These are phyloP conservation scores for Arrhamphus sclerolepis DNA, from an alignment of 2,797 vertebrate species.

Conservation along the genomic window DNA sequence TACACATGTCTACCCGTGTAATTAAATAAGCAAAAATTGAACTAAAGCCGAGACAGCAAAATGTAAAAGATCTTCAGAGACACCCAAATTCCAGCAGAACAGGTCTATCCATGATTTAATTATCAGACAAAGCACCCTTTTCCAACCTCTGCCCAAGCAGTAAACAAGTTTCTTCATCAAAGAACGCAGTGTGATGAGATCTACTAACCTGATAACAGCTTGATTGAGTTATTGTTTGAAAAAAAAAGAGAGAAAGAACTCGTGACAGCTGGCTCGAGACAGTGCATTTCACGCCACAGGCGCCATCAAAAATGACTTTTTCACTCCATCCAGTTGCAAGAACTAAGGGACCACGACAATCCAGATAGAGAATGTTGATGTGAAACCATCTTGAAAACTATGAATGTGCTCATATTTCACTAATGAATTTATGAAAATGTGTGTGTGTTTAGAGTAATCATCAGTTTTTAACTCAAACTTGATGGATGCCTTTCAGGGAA, in stretches of 20 bases:
- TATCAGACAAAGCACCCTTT: slow-evolving; percentile 45
- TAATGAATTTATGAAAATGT: too few relatives aligned
- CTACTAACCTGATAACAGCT: slow-evolving; percentile 45
- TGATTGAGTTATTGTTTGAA: slow-evolving; percentile 38
- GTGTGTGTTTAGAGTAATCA: too few relatives aligned
- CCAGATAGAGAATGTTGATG: not conserved
- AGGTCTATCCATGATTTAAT: slow-evolving; percentile 29
- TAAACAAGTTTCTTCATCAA: slow-evolving; percentile 59
- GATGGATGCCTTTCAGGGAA: too few relatives aligned
- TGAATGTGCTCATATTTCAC: too few relatives aligned
- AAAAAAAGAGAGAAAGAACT: slow-evolving; percentile 21
- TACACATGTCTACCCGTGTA: slow-evolving; percentile 15
- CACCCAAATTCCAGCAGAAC: slow-evolving; percentile 37
- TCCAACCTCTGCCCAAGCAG: slow-evolving; percentile 22
- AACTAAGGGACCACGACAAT: not conserved
- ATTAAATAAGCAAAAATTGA: slow-evolving; percentile 33
- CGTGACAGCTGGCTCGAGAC: slow-evolving; percentile 31
- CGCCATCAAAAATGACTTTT: too few relatives aligned
- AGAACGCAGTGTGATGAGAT: slow-evolving; percentile 45
- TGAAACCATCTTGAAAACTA: not conserved
- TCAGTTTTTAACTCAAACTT: too few relatives aligned
- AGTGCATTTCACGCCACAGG: slow-evolving; percentile 3
- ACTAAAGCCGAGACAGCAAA: slow-evolving; percentile 5
- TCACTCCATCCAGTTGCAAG: slow-evolving; percentile 4
- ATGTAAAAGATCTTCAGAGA: slow-evolving; percentile 18